These are phyloP conservation scores for Dysmachus trigonus DNA, from an alignment of 2,888 invertebrate species.

Conservation along the genomic window DNA sequence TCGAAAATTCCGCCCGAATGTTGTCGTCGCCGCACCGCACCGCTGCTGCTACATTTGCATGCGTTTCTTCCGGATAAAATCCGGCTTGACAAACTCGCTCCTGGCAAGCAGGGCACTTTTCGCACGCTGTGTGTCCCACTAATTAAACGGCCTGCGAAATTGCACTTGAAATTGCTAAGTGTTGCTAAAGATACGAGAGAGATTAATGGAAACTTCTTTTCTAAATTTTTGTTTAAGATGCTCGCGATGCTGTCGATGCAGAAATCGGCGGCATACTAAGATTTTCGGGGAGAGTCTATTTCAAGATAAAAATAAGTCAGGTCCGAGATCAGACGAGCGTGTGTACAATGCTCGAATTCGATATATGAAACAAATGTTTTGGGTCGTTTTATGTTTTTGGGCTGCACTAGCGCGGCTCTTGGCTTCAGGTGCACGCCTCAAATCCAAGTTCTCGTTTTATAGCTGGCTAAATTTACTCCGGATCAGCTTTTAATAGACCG, in stretches of 20 bases:
- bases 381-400: slow-evolving; percentile 5
- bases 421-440: not conserved
- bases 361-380: slow-evolving; percentile 25
- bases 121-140: not conserved
- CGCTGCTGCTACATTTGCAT: not conserved
- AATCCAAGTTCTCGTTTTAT: not conserved
- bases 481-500: slow-evolving; percentile 1
- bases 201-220: not conserved
- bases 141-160: not conserved
- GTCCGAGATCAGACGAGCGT: not conserved
- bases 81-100: not conserved
- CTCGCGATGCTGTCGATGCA: slow-evolving; percentile 31
- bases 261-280: slow-evolving; percentile 41
- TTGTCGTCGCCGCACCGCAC: not conserved
- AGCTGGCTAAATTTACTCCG: not conserved
- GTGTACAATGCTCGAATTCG: not conserved
- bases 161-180: not conserved
- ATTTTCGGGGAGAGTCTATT: slow-evolving; percentile 43
- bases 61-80: not conserved
- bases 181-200: not conserved
- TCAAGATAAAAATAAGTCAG: slow-evolving; percentile 32
- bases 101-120: not conserved
- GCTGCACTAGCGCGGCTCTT: slow-evolving; percentile 14
- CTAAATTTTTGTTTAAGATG: not conserved
- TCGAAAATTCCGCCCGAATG: not conserved